Evolutionary conservation across 2,888 invertebrate genomes (phyloP), one percentile per base, ranked within the genome.

Genomic region (Temnothorax ravouxi): DNA sequence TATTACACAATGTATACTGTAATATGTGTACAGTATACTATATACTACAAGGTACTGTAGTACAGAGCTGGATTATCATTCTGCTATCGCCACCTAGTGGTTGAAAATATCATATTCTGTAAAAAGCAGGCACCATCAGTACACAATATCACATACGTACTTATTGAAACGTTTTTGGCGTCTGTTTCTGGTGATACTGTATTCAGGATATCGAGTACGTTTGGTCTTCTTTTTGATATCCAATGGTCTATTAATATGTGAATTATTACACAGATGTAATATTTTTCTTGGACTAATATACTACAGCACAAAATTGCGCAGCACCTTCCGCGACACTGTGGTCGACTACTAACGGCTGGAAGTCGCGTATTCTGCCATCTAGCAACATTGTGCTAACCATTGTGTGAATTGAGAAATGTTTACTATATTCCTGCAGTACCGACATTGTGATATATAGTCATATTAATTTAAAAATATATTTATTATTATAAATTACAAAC

Each of bases 141-240:
- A 74, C 44, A 44, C 74, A 74, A 74, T 9, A 74, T 74, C 56
- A 56, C 3, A 41, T 74, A 74, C 74, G 4, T 74, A 74, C 29
- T 59, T 2, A 8, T 29, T n/a, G 29, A 44, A 59, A 44, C n/a
- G 13, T 21, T 21, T 21, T 8, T 2, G 9, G 21, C 47, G 47
- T 72, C 9, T 44, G n/a, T 74, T 8, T 44, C 44, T 74, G 15
- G 1, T 6, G 29, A 61, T 61, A 41, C 0, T 59, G 18, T n/a
- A 56, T 29, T 56, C 44, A 59, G 4, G 15, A 59, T 74, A 18
- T 8, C 13, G 8, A 47, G 1, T 59, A 29, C 1, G 6, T 54
- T 34, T n/a, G 1, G 8, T n/a, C 15, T 44, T 9, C n/a, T 59
- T 29, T n/a, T 25, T 15, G 18, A 59, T n/a, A n/a, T 29, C 8